Percentiles rank a stretch among this genome's conserved stretches.
Conservation (phyloP, 1,140 invertebrate species). For the Polypedilum pembai region DNA sequence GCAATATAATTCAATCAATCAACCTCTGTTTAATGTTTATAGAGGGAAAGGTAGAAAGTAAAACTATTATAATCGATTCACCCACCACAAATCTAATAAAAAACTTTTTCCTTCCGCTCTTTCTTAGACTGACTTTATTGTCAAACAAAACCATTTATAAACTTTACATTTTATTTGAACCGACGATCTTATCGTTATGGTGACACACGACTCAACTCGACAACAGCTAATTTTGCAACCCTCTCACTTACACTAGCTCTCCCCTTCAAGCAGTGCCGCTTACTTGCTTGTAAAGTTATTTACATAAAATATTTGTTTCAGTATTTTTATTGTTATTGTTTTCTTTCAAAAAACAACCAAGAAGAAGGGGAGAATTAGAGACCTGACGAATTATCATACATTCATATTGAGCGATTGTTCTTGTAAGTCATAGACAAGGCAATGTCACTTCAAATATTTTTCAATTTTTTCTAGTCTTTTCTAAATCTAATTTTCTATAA, state of each 20-base stretch:
- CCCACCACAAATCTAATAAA: background rate
- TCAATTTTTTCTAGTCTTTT: too few species aligned
- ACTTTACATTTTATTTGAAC: background rate
- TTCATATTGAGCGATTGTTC: too few species aligned
- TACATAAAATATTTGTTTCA: too few species aligned
- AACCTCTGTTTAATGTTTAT: background rate
- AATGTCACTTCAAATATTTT: too few species aligned
- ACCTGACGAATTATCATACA: too few species aligned
- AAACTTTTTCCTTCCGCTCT: background rate
- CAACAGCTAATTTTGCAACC: constrained; percentile 1
- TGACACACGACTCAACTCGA: background rate
- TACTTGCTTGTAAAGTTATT: too few species aligned
- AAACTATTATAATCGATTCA: background rate
- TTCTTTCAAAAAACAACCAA: too few species aligned
- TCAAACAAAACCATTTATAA: background rate
- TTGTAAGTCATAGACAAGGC: too few species aligned
- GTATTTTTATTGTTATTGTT: too few species aligned
- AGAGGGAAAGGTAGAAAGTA: background rate
- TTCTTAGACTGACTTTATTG: background rate
- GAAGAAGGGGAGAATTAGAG: too few species aligned
- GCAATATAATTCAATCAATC: background rate
- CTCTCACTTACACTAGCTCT: background rate
- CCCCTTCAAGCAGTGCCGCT: too few species aligned
- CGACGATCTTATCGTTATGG: constrained; percentile 10
- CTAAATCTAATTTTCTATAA: too few species aligned